Conservation (phyloP, 2,113 vertebrate genomes). For the Peromyscus leucopus region DNA sequence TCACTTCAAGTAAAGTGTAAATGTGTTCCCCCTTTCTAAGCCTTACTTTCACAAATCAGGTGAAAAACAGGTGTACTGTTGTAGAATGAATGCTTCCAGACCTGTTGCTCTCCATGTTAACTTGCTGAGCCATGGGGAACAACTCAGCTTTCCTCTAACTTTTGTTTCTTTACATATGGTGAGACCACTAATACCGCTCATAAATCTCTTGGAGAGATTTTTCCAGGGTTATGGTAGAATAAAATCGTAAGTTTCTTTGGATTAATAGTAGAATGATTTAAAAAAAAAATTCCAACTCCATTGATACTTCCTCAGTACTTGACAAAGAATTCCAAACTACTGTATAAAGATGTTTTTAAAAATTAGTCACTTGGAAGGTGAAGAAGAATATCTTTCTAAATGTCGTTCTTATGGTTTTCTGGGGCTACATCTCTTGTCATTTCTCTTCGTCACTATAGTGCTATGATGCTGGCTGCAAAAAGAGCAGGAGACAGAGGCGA, state of each 20-base stretch:
- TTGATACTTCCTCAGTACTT: constrained; percentile 51
- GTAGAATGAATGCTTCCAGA: not conserved
- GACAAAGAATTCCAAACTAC: constrained; percentile 42
- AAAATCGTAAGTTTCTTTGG: constrained; percentile 54
- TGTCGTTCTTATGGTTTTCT: not conserved
- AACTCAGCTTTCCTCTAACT: not conserved
- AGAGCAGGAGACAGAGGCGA: not conserved
- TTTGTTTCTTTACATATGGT: constrained; percentile 30
- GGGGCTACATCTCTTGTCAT: not conserved
- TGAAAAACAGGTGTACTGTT: not conserved
- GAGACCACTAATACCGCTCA: not conserved
- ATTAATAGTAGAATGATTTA: constrained; percentile 1
- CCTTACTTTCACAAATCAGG: constrained; percentile 5
- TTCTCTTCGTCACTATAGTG: not conserved
- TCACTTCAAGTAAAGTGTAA: constrained; percentile 18
- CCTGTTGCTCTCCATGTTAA: not conserved
- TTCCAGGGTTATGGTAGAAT: constrained; percentile 33
- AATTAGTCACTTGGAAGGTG: not conserved
- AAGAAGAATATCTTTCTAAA: constrained; percentile 15
- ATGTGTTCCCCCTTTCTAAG: not conserved
- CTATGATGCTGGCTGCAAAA: not conserved
- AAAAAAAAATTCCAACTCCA: not conserved
- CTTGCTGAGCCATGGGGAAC: not conserved
- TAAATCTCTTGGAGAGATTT: not conserved
- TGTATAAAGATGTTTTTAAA: not conserved